Conservation (phyloP, 2,797 vertebrate species). For the Betta splendens region DNA sequence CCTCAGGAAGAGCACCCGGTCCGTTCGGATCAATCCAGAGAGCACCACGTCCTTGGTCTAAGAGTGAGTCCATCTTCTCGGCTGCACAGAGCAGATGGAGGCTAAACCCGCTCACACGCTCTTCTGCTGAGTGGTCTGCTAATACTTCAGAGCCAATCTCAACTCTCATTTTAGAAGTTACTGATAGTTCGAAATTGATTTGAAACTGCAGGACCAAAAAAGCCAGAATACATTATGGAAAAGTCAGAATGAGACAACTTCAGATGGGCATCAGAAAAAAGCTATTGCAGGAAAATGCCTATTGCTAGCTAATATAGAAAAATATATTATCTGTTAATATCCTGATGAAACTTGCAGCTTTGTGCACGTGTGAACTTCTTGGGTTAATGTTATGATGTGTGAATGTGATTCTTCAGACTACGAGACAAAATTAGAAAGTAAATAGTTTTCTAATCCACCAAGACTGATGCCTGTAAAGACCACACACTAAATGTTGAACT, state of each 20-base stretch:
- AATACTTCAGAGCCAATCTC: conserved; percentile 13
- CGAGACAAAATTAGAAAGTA: conserved; percentile 2
- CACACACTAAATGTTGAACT: conserved; percentile 12
- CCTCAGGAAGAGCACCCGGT: conserved; percentile 88
- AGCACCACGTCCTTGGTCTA: conserved; percentile 96
- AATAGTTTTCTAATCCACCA: background rate
- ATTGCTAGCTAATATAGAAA: background rate
- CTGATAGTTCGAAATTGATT: background rate
- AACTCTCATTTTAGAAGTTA: background rate
- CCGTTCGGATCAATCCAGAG: conserved; percentile 91
- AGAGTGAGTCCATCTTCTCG: conserved; percentile 2
- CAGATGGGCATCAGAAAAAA: background rate
- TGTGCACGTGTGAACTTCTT: background rate
- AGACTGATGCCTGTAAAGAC: conserved; percentile 35
- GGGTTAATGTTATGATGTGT: background rate
- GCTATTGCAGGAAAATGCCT: background rate
- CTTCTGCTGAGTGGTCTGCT: conserved; percentile 2
- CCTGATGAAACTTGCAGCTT: background rate
- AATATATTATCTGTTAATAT: background rate
- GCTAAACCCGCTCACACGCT: background rate
- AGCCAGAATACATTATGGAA: conserved; percentile 1
- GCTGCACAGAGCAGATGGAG: no score
- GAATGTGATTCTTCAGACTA: conserved; percentile 5
- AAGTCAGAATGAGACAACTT: background rate
- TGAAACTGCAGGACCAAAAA: background rate